These are phyloP conservation scores for Drosophila nigritarsus DNA, from an alignment of 2,888 invertebrate species.

Conservation along the genomic window DNA sequence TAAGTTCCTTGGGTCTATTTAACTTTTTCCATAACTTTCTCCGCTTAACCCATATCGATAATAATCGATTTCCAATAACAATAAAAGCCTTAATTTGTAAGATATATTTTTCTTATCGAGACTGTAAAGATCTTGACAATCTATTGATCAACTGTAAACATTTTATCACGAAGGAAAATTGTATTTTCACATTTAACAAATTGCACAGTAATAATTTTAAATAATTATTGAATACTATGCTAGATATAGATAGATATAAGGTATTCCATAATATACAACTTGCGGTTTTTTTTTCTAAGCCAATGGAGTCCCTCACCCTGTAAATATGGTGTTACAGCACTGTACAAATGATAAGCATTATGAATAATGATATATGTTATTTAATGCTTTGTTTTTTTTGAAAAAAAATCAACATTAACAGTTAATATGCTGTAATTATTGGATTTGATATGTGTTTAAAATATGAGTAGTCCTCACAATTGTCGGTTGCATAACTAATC, in stretches of 20 bases:
- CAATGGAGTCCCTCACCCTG: neutral
- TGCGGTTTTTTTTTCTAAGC: neutral
- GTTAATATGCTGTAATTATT: slow-evolving; percentile 1
- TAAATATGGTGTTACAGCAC: neutral
- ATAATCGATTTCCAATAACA: neutral
- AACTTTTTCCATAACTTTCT: neutral
- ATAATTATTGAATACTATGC: neutral
- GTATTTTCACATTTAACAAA: neutral
- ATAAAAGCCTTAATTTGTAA: neutral
- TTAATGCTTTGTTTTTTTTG: neutral
- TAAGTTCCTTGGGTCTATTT: neutral
- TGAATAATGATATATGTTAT: neutral
- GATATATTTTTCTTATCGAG: neutral
- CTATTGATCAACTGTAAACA: neutral
- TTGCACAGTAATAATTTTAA: neutral
- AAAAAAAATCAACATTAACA: neutral
- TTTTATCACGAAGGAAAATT: neutral
- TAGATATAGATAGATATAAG: neutral
- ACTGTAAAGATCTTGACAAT: neutral
- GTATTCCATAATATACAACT: neutral
- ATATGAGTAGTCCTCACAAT: neutral
- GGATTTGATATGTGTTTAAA: neutral
- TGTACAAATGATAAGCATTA: neutral
- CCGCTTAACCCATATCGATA: neutral
- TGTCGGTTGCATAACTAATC: slow-evolving; percentile 45